A percentile compares a stretch with the other conserved stretches of the same genome.
Evolutionary conservation across 2,888 invertebrate species (phyloP).

Genomic region (Orthonevra nobilis): DNA sequence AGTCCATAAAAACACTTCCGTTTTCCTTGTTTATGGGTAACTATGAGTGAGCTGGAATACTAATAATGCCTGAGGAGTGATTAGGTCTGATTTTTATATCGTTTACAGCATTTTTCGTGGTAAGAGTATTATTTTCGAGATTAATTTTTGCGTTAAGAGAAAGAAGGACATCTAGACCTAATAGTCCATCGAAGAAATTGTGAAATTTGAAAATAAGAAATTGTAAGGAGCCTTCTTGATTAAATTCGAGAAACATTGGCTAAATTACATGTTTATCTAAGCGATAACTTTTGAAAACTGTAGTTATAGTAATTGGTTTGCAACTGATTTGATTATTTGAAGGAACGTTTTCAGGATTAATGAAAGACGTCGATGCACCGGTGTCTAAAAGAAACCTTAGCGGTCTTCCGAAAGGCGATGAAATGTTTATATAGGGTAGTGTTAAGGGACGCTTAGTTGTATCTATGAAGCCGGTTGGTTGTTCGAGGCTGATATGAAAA

Average conservation of each 20-base stretch:
- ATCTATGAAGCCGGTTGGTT: slow-evolving; percentile 20
- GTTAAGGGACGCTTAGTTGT: background rate
- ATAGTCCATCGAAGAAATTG: slow-evolving; percentile 10
- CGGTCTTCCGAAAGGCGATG: background rate
- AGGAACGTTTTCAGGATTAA: background rate
- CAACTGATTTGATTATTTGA: background rate
- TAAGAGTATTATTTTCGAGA: slow-evolving; percentile 5
- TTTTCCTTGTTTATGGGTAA: background rate
- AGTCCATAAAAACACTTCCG: background rate
- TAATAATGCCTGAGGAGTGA: background rate
- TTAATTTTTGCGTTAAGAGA: background rate
- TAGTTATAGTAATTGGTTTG: background rate
- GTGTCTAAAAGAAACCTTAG: background rate
- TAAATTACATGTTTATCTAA: too few relatives aligned
- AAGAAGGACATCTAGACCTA: background rate
- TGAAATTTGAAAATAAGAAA: slow-evolving; percentile 14
- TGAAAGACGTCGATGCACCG: background rate
- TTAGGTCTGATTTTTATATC: slow-evolving; percentile 1
- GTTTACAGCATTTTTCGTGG: background rate
- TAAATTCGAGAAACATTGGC: background rate
- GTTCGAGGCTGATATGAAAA: slow-evolving; percentile 14
- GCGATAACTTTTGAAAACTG: background rate
- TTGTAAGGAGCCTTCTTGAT: slow-evolving; percentile 1
- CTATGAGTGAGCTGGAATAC: slow-evolving; percentile 7
- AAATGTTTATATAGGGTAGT: slow-evolving; percentile 6